phyloP scores from a whole-genome alignment of 1,140 invertebrate genomes.

The Scaptomyza hsui region DNA sequence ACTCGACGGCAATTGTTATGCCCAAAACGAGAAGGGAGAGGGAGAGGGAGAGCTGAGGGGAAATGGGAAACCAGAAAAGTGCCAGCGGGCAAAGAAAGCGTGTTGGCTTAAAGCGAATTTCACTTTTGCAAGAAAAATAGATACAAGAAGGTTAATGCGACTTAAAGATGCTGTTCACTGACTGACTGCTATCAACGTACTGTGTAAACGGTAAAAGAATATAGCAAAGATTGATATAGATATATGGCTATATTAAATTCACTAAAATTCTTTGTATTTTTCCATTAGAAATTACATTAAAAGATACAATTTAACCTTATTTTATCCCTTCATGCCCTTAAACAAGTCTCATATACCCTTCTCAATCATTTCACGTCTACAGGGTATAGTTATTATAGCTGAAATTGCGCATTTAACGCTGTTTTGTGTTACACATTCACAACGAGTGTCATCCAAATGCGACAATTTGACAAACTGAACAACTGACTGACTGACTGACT shows the following conservation, averaged over 20 bases:
- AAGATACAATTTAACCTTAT: too few relatives aligned
- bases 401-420: constrained; percentile 26
- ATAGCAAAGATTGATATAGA: too few relatives aligned
- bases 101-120: constrained; percentile 50
- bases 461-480: constrained; percentile 49
- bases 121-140: constrained; percentile 63
- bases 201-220: too few relatives aligned
- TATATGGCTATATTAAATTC: too few relatives aligned
- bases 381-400: constrained; percentile 29
- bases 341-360: background rate
- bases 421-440: constrained; percentile 36
- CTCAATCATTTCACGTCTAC: background rate
- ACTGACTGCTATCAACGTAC: too few relatives aligned
- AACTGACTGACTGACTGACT: constrained; percentile 12
- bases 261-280: too few relatives aligned
- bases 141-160: background rate
- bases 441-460: constrained; percentile 56
- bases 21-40: background rate
- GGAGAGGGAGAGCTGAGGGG: background rate
- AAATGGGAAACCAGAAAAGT: constrained; percentile 50
- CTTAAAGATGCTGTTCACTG: background rate
- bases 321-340: too few relatives aligned
- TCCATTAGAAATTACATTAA: too few relatives aligned
- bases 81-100: constrained; percentile 60
- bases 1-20: constrained; percentile 22